Evolutionary conservation across 2,797 vertebrate genomes (phyloP), one percentile per base, ranked within the genome.

Genomic region (Percopsis omiscomaycus): DNA sequence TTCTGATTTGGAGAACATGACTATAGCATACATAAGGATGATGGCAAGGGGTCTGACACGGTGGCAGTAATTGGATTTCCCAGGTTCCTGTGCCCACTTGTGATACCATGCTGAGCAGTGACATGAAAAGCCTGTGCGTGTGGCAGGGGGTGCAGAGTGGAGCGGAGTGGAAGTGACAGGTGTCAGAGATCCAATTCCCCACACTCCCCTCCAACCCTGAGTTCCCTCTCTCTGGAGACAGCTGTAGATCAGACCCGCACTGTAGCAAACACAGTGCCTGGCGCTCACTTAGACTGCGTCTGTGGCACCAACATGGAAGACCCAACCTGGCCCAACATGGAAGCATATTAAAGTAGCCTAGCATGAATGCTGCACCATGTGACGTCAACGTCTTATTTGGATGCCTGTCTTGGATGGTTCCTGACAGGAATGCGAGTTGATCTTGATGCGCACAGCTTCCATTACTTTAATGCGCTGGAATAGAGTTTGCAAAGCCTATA

Each of bases 111-210:
- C 84, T 86, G 88, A 81, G 88, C 82, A 84, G 83, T 90, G 88
- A 90, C 88, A 91, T 87, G 87, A 85, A 91, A 92, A 85, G 85
- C 82, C 83, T 87, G 90, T 90, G 89, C 88, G 83, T 84, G 86
- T 86, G 84, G 87, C 79, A 72, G 82, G 81, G 72, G 78, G 88
- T 82, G 37, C 16, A 79, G 84, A 84, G 88, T 84, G 84, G 82
- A 86, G 84, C 74, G 68, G 73, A 85, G 87, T 84, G 85, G 84
- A 91, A 89, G 89, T 86, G 85, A 88, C 90, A 89, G 84, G 87
- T 91, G 87, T 87, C 88, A 87, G 89, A 80, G 83, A 91, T 86
- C 84, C 85, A 85, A 88, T 88, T 86, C 83, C 77, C 76, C 63
- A 22, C 62, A 45, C 77, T 81, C 76, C 66, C 77, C 81, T 75